Base-by-base conservation (phyloP, 2,797 vertebrate genomes). In the Acanthopagrus latus region DNA sequence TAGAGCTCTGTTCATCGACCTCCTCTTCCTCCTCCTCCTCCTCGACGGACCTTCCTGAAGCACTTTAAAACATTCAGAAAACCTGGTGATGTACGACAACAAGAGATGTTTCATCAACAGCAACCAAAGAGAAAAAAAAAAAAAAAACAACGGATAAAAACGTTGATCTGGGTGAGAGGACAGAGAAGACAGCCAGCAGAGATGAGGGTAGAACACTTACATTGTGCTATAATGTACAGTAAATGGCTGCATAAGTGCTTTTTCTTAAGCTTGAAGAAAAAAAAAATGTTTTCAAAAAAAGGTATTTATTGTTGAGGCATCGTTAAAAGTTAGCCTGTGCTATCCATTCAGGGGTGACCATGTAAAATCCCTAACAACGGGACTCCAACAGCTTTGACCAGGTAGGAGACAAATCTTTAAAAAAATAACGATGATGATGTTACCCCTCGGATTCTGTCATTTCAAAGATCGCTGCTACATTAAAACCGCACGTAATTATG, bases 391-490 rank as follows among this genome's bases (percentile, higher is more conserved):
- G 68, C 74, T 74, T 76, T n/a, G 21, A 75, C 68, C 71, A 17
- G 71, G 82, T 3, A 68, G 59, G 76, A 83, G 78, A 85, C 85
- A 85, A 86, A 92, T 77, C 81, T 87, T 89, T 90, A 88, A 86
- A 86, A 90, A 91, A 80, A 88, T 72, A 84, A 71, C 10, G 13
- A 25, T 3, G 11, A 89, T 60, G 62, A 85, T 76, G 80, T 74
- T 80, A 69, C 76, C 88, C 86, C 78, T 82, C 68, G 51, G 90
- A 92, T 77, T 89, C 88, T 81, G 86, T 89, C 74, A 17, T 76
- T 80, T 89, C 77, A 87, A 88, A 91, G 80, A 87, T 88, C 82
- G 90, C 91, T 95, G 95, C 95, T 96, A 96, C 95, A 95, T 95
- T 93, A 94, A 95, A 95, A 94, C 89, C 71, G 92, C 92, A 93